phyloP scores from a whole-genome alignment of 2,888 invertebrate species.

The Amiota communis region DNA sequence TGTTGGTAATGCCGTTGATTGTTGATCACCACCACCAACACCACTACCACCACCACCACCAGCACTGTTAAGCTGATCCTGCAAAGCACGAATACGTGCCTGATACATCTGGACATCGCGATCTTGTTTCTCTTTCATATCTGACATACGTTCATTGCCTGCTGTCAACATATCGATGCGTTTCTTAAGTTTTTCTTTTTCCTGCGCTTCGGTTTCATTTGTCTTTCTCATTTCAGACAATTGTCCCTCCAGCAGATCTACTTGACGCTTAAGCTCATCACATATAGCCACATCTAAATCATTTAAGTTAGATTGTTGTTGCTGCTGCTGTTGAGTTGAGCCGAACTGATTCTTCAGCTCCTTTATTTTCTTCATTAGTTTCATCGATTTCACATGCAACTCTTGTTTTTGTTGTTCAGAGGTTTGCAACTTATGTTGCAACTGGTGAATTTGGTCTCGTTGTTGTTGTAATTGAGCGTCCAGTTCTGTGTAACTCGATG shows the following conservation, averaged over 20 bases:
- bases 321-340: constrained; percentile 33
- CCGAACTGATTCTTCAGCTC: constrained; percentile 77
- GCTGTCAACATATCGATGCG: constrained; percentile 82
- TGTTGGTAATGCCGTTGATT: neutral
- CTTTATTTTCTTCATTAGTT: constrained; percentile 88
- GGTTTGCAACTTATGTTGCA: constrained; percentile 77
- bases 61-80: constrained; percentile 78
- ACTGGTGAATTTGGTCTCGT: constrained; percentile 76
- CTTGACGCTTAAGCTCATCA: constrained; percentile 84
- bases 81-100: constrained; percentile 81
- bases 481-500: constrained; percentile 46
- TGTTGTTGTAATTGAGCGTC: constrained; percentile 75
- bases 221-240: constrained; percentile 77
- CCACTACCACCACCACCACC: constrained; percentile 73
- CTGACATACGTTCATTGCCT: constrained; percentile 84
- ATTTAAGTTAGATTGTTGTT: constrained; percentile 66
- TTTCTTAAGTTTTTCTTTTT: constrained; percentile 81
- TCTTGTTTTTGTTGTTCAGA: constrained; percentile 78
- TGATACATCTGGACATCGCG: constrained; percentile 83
- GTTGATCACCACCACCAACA: neutral
- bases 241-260: constrained; percentile 79
- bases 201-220: constrained; percentile 77
- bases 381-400: constrained; percentile 82
- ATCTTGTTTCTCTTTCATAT: constrained; percentile 88
- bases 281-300: constrained; percentile 85